phyloP scores from a whole-genome alignment of 1,140 invertebrate genomes.

The Schmidtea mediterranea region DNA sequence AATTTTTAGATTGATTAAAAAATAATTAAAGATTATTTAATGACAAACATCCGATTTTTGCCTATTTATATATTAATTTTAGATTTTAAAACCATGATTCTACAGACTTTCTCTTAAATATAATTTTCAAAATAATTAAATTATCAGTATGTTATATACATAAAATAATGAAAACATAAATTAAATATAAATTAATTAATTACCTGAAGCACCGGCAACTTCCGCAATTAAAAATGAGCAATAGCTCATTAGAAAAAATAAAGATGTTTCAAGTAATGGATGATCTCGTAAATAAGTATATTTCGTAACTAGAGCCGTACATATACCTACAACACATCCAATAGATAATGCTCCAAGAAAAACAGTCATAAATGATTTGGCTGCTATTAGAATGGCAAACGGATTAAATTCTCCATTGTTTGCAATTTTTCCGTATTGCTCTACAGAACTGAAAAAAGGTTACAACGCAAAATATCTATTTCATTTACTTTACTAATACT shows the following conservation, averaged over 20 bases:
- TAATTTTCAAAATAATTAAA: not conserved
- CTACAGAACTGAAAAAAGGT: too few species aligned
- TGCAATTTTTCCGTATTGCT: too few species aligned
- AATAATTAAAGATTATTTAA: too few species aligned
- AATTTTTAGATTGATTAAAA: too few species aligned
- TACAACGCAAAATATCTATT: too few species aligned
- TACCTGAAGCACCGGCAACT: conserved; percentile 5
- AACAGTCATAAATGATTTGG: too few species aligned
- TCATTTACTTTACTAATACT: conserved; percentile 3
- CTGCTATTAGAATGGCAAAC: too few species aligned
- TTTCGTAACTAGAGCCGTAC: conserved; percentile 6
- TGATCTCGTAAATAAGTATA: not conserved
- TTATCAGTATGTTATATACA: not conserved
- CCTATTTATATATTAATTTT: too few species aligned
- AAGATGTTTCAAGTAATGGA: conserved; percentile 5
- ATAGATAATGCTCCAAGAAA: not conserved
- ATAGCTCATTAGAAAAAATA: conserved; percentile 27
- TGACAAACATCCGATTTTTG: too few species aligned
- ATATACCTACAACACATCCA: not conserved
- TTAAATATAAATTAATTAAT: not conserved
- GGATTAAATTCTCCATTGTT: too few species aligned
- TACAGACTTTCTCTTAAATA: too few species aligned
- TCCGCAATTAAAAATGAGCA: conserved; percentile 4
- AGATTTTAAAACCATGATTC: too few species aligned
- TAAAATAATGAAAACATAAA: not conserved